Evolutionary conservation across 2,888 invertebrate species (phyloP), one percentile per base, ranked within the genome.

Genomic region (Caenorhabditis doughertyi): DNA sequence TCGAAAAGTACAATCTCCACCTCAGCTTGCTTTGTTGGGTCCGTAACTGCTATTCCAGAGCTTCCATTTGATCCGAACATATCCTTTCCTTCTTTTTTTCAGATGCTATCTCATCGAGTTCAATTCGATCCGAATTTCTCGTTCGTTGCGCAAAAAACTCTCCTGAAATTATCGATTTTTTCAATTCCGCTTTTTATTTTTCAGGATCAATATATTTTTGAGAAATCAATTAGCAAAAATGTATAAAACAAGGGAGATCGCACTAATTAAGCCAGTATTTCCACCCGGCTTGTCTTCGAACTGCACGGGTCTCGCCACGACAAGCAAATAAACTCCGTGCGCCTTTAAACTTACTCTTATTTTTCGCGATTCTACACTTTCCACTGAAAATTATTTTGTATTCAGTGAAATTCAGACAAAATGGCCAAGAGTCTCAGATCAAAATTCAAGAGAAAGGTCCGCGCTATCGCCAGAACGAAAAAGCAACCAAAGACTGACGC

Each of bases 371-470:
- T n/a, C 47, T 39, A 44, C n/a, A 25, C n/a, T 60, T 32, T 68
- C n/a, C n/a, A n/a, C n/a, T n/a, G n/a, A n/a, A n/a, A n/a, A n/a
- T n/a, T n/a, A n/a, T n/a, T n/a, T n/a, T n/a, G n/a, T n/a, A n/a
- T n/a, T n/a, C n/a, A n/a, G n/a, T n/a, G n/a, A n/a, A n/a, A n/a
- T 42, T 42, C 27, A 55, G 51, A 21, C n/a, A 67, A 79, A 74
- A 88, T 88, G 88, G 88, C 88, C 3, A 88, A 88, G 49, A 85
- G 85, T 83, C 71, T 88, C 62, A 83, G 88, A 55, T 88, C 88
- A 1, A 88, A 88, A 70, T 88, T 86, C 83, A 87, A 87, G 77
- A 85, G 88, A 77, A 88, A 83, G 79, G 83, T 86, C 35, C 62
- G 86, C 11, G 84, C 87, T 3, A 80, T 88, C 44, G 84, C 85